Evolutionary conservation across 2,113 vertebrate genomes (phyloP).

Genomic region (Ceuthmochares aereus): DNA sequence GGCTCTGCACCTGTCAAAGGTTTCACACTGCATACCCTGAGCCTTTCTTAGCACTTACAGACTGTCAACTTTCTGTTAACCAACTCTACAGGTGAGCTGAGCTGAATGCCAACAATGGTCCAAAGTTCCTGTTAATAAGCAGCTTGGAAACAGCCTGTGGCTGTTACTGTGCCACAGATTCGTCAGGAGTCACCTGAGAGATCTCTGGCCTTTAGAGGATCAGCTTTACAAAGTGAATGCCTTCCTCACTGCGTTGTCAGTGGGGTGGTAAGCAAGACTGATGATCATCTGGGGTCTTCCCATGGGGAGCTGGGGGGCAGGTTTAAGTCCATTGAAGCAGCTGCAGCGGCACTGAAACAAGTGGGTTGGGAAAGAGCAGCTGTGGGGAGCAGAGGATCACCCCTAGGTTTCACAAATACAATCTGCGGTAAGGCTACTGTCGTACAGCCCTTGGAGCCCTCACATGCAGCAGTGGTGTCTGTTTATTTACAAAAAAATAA

Average conservation of each 20-base stretch:
- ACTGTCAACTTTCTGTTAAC: not conserved
- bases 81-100: not conserved
- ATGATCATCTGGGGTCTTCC: not conserved
- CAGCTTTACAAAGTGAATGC: not conserved
- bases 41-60: not conserved
- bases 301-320: not conserved
- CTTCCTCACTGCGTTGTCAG: rapidly evolving
- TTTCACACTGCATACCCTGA: not conserved
- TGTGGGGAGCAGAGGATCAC: not conserved
- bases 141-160: not conserved
- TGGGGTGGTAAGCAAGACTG: not conserved
- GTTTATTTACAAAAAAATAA: not conserved
- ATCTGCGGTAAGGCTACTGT: not conserved
- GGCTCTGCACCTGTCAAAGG: not conserved
- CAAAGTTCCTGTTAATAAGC: not conserved
- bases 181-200: not conserved
- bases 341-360: not conserved
- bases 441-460: not conserved
- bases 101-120: not conserved
- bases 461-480: not conserved
- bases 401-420: not conserved
- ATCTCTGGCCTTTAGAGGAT: not conserved
- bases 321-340: not conserved
- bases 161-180: not conserved
- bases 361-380: not conserved